phyloP scores from a whole-genome alignment of 2,797 vertebrate species.

The Synaphobranchus kaupii region DNA sequence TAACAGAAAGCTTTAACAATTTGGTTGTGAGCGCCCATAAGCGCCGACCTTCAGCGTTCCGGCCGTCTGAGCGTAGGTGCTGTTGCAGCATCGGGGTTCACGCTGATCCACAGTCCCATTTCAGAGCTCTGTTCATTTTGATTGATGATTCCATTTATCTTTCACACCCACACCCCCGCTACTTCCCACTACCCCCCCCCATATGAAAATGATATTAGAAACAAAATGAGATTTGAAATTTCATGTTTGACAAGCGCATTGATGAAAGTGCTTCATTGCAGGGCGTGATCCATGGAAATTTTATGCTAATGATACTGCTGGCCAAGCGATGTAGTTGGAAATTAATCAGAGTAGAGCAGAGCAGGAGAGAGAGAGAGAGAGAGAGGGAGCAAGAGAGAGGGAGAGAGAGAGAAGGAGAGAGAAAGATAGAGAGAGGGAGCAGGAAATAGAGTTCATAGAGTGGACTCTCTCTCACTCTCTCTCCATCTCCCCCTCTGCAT shows the following conservation, averaged over 20 bases:
- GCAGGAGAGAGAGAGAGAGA: constrained; percentile 47
- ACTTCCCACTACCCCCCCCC: constrained; percentile 24
- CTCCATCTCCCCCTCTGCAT: constrained; percentile 37
- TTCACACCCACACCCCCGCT: constrained; percentile 53
- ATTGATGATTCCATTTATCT: constrained; percentile 78
- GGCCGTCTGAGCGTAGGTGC: neutral
- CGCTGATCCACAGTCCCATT: constrained; percentile 1
- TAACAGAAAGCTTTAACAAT: neutral
- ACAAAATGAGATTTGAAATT: constrained; percentile 86
- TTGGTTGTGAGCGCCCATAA: constrained; percentile 10
- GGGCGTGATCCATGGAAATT: constrained; percentile 79
- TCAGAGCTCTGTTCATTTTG: constrained; percentile 70
- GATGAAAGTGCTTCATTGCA: constrained; percentile 81
- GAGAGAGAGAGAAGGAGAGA: constrained; percentile 31
- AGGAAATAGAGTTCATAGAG: constrained; percentile 59
- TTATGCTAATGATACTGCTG: constrained; percentile 80
- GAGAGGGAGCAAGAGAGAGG: constrained; percentile 46
- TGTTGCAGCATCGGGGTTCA: neutral
- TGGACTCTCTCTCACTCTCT: constrained; percentile 26
- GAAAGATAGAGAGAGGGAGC: constrained; percentile 47
- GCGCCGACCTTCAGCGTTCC: constrained; percentile 55
- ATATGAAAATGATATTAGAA: constrained; percentile 81
- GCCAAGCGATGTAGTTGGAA: constrained; percentile 77
- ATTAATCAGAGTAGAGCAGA: constrained; percentile 73
- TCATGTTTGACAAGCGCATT: constrained; percentile 82